Evolutionary conservation across 1,140 invertebrate species (phyloP), one percentile per base, ranked within the genome.

Genomic region (Aphis gossypii): DNA sequence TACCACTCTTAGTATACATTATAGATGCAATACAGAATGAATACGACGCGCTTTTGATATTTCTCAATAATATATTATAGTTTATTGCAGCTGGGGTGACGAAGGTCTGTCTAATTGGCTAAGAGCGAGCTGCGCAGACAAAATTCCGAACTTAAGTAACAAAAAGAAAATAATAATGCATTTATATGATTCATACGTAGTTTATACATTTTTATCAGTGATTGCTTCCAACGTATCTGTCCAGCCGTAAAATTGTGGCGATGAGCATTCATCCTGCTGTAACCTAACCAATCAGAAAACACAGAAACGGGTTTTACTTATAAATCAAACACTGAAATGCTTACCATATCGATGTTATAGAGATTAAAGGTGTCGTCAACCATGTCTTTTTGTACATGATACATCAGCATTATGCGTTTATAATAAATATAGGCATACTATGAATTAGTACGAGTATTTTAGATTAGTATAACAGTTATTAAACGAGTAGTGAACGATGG

Each of bases 181-280:
- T 92, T 92, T 92, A 92, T 82, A 92, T 44, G 44, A 92, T 92
- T 92, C 41, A 20, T 82, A 91, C 44, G 68, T n/a, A n/a, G 20
- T 82, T 82, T 92, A 82, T 92, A 92, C 46, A 92, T 82, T 30
- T 91, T 91, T 91, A 76, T 25, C 44, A 48, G 25, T 14, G 7
- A n/a, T 35, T 21, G 25, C 0, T 54, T 11, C 25, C n/a, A 92
- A 92, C 82, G 14, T 82, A 35, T 48, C 44, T 44, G 41, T 23
- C 9, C 30, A 44, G n/a, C 68, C 30, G 44, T 82, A 76, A 82
- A 46, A 92, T 48, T 35, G 68, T 92, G 18, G 44, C 90, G 30
- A 91, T 21, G 30, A 56, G 21, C 48, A 25, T 41, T 90, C 21
- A 48, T 30, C 86, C 25, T 35, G 88, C 25, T 35, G 88, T 38